phyloP scores from a whole-genome alignment of 2,797 vertebrate genomes.

The Somateria mollissima region DNA sequence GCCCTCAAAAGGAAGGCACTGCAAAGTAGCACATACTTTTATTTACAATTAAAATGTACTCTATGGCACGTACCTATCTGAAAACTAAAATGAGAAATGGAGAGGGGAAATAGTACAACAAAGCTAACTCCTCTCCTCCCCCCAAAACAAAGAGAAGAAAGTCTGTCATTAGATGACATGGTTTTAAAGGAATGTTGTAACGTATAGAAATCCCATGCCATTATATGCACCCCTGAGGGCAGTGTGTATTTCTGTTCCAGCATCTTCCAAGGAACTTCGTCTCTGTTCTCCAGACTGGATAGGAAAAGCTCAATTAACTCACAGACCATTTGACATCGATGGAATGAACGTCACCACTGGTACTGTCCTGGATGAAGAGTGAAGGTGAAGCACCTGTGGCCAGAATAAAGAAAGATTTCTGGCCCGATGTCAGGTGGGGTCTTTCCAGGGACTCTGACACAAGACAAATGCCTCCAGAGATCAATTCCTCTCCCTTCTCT shows the following conservation, averaged over 20 bases:
- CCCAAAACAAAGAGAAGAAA: not conserved
- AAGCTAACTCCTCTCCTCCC: not conserved
- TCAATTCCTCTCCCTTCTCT: not conserved
- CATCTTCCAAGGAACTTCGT: not conserved
- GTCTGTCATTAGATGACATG: constrained; percentile 49
- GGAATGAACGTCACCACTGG: not conserved
- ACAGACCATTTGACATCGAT: fast-evolving
- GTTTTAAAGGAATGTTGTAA: constrained; percentile 42
- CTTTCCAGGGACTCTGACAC: not conserved
- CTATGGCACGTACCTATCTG: fast-evolving
- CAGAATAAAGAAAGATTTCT: not conserved
- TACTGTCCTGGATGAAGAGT: not conserved
- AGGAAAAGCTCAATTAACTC: not conserved
- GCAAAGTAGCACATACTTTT: not conserved
- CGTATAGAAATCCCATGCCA: constrained; percentile 34
- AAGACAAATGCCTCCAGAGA: not conserved
- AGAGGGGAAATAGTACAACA: not conserved
- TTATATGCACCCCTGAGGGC: constrained; percentile 1
- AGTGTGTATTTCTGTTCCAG: constrained; percentile 12
- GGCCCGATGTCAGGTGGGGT: not conserved
- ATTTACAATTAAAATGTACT: not conserved
- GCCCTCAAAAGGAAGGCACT: not conserved
- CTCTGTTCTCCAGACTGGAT: not conserved
- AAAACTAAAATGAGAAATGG: not conserved
- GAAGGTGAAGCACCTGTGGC: not conserved